Base-by-base conservation (phyloP, 2,888 invertebrate species). In the Ptychoptera albimana region DNA sequence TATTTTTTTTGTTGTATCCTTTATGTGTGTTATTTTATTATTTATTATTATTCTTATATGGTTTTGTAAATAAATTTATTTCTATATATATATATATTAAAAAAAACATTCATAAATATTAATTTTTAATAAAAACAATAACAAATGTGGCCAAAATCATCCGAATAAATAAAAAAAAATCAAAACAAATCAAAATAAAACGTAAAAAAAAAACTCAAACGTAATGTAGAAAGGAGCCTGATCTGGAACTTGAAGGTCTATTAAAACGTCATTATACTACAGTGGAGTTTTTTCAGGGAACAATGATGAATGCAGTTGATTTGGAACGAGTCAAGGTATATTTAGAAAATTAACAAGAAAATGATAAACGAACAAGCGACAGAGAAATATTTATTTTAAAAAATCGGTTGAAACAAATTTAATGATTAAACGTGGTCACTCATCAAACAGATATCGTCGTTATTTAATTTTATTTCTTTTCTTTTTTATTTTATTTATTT, bases 271-370 rank as follows among this genome's bases (percentile, higher is more conserved):
- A 98, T 82, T 98, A 98, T 81, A 98, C 98, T 65, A 97, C 97
- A 70, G 98, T 96, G 79, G 93, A 94, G 82, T 99, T 98, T 85
- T 98, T 98, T 87, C 97, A 97, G 82, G 98, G 98, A 72, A 94
- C 96, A 69, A 97, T 98, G 80, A 99, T 99, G 97, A 97, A 97
- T 76, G 94, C 97, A 64, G 93, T 97, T 75, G 98, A 99, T 80
- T 84, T 99, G 81, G 93, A 96, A 71, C 77, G 98, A 74, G 97
- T 98, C 75, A 97, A 97, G 89, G 92, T 92, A 88, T 75, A 61
- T 56, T 57, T 52, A 52, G 45, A 55, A 35, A 45, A 40, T 39
- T 40, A 67, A 55, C 60, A 61, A 50, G 67, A 56, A 59, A 67
- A 66, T 69, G 66, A 68, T 67, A 45, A 45, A 29, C 12, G 13